Percentiles rank a stretch among this genome's conserved stretches.
These are phyloP conservation scores for Agrotis segetum DNA, from an alignment of 2,888 invertebrate species.

Conservation along the genomic window DNA sequence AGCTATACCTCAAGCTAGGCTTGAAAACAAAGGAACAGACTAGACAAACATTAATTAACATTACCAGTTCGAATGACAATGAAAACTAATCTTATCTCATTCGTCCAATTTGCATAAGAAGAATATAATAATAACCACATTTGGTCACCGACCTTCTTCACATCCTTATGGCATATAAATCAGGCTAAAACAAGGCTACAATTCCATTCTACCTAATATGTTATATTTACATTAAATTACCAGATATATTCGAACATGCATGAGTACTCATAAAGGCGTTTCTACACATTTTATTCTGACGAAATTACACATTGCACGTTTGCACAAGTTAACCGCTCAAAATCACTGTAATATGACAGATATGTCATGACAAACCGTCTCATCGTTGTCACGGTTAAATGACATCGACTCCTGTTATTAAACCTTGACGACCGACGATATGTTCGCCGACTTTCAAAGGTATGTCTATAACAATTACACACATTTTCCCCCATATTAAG, in stretches of 20 bases:
- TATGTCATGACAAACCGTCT: constrained; percentile 53
- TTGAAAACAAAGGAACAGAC: constrained; percentile 7
- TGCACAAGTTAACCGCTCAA: constrained; percentile 38
- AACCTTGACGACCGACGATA: constrained; percentile 69
- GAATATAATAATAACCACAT: constrained; percentile 46
- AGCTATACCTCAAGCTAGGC: background rate
- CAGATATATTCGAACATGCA: constrained; percentile 39
- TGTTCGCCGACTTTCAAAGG: constrained; percentile 79
- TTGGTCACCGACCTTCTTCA: constrained; percentile 54
- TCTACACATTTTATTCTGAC: constrained; percentile 35
- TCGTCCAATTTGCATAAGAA: constrained; percentile 48
- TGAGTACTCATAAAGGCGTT: constrained; percentile 43
- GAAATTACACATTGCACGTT: constrained; percentile 50
- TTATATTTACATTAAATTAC: constrained; percentile 43
- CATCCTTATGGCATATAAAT: constrained; percentile 55
- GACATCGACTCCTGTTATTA: constrained; percentile 71
- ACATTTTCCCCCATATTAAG: constrained; percentile 75
- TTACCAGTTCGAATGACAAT: constrained; percentile 52
- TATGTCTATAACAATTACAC: constrained; percentile 78
- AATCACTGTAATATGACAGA: constrained; percentile 56
- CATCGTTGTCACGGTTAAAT: constrained; percentile 65
- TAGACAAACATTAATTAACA: constrained; percentile 38
- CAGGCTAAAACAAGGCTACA: constrained; percentile 52
- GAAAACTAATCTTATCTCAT: constrained; percentile 48
- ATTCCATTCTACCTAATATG: constrained; percentile 33